phyloP scores from a whole-genome alignment of 64 coral and sea anemone genomes.

The Porites australiensis region DNA sequence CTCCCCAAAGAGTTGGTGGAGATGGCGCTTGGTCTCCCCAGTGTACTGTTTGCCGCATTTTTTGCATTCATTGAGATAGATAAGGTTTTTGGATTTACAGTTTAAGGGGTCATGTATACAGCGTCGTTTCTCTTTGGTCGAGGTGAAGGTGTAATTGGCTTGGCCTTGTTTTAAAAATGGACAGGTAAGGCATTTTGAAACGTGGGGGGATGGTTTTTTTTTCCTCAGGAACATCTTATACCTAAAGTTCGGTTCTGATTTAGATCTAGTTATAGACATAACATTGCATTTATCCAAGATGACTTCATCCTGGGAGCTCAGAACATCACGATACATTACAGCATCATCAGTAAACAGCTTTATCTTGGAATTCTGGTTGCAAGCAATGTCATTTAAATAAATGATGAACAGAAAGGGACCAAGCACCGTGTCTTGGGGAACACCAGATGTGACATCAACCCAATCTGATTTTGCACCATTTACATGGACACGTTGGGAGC shows the following conservation, averaged over 20 bases:
- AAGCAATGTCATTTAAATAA: conserved; percentile 42
- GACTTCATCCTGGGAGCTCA: conserved; percentile 22
- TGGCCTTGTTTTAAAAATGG: no score
- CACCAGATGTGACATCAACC: conserved; percentile 31
- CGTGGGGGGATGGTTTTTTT: no score
- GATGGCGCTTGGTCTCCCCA: no score
- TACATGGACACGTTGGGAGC: conserved; percentile 36
- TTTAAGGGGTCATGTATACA: no score
- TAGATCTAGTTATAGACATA: conserved; percentile 23
- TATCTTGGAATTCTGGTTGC: conserved; percentile 30
- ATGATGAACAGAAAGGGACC: conserved; percentile 56
- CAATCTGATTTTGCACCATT: conserved; percentile 45
- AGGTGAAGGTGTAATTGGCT: no score
- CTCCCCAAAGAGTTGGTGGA: no score
- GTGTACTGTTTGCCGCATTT: no score
- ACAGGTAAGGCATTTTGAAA: no score
- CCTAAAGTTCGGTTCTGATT: neutral
- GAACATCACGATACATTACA: conserved; percentile 29
- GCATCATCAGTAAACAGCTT: conserved; percentile 2
- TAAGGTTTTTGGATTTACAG: no score
- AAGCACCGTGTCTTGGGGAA: conserved; percentile 39
- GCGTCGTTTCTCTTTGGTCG: no score
- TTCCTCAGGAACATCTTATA: neutral
- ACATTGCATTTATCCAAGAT: conserved; percentile 37
- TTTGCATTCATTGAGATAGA: no score